These are phyloP conservation scores for Toxotes lorentzi DNA, from an alignment of 2,797 vertebrate species.

Conservation along the genomic window DNA sequence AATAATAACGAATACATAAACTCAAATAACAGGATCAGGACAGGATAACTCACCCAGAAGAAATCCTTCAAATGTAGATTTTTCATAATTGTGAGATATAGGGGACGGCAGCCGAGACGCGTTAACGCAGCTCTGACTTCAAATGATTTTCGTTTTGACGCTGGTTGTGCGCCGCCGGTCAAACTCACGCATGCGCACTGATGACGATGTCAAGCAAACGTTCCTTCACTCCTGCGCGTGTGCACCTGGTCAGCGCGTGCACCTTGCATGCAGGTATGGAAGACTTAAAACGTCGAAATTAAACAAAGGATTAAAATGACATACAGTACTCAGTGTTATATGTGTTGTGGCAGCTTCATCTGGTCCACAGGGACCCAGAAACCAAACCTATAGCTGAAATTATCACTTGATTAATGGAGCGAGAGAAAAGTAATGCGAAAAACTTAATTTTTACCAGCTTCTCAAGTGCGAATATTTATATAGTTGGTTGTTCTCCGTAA, in stretches of 20 bases:
- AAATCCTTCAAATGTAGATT: conserved; percentile 86
- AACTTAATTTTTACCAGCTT: neutral
- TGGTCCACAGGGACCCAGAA: neutral
- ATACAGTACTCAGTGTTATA: neutral
- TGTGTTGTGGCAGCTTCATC: neutral
- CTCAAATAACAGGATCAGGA: neutral
- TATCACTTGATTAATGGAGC: too few species aligned
- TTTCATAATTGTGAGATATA: conserved; percentile 74
- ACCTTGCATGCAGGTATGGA: neutral
- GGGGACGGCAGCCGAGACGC: neutral
- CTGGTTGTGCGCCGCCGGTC: too few species aligned
- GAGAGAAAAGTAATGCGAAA: neutral
- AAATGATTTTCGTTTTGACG: neutral
- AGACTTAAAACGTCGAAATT: neutral
- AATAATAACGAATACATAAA: neutral
- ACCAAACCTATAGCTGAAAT: neutral
- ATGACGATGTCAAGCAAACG: neutral
- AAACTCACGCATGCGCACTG: conserved; percentile 22
- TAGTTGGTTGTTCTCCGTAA: too few species aligned
- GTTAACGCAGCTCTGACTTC: neutral
- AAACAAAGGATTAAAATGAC: neutral
- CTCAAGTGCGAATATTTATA: neutral
- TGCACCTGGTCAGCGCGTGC: neutral
- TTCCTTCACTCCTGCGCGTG: too few species aligned
- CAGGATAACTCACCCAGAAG: conserved; percentile 85